Evolutionary conservation across 2,888 invertebrate species (phyloP), one percentile per base, ranked within the genome.

Genomic region (Caenorhabditis sulstoni): DNA sequence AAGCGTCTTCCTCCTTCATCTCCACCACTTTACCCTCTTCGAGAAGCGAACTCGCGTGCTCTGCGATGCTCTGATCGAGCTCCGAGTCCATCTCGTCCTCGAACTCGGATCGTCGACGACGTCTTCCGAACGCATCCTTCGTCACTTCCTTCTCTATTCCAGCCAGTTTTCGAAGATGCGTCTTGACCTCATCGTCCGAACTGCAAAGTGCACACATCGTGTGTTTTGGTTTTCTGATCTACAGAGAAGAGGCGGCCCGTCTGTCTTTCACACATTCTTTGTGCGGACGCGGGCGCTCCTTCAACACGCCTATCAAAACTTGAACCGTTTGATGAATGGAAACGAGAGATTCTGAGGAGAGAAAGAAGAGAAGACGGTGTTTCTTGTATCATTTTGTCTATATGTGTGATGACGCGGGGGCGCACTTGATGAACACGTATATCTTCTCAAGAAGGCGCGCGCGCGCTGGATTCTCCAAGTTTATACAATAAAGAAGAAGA

Each of bases 141-240:
- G 66, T 68, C 49, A 65, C 65, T 44, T 77, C 67, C 49, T 73
- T 77, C 50, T 76, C 67, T 11, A 83, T 78, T 0, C 85, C 85
- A 9, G 85, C 85, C 44, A 85, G 49, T 61, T 82, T 79, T 44
- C 74, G 73, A n/a, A 85, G 67, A 37, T 81, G 75, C 29, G 76
- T 55, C 62, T 87, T 85, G 45, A 87, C 77, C 52, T 87, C 87
- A 50, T 87, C 87, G 52, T 87, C 87, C 35, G 86, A 86, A 64
- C 87, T 87, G 80, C 37, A 70, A 35, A 74, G 59, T 59, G 11
- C 65, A 74, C 58, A 22, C 58, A 59, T 44, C 37, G 44, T 70
- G 71, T 66, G 65, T 65, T 66, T 74, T 67, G 75, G 59, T 75
- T 61, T 75, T 66, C 41, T 74, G 66, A 66, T 66, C 74, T 66